A percentile compares a stretch with the other conserved stretches of the same genome.
Evolutionary conservation across 2,888 invertebrate genomes (phyloP).

Genomic region (Listrodromus nycthemerus): DNA sequence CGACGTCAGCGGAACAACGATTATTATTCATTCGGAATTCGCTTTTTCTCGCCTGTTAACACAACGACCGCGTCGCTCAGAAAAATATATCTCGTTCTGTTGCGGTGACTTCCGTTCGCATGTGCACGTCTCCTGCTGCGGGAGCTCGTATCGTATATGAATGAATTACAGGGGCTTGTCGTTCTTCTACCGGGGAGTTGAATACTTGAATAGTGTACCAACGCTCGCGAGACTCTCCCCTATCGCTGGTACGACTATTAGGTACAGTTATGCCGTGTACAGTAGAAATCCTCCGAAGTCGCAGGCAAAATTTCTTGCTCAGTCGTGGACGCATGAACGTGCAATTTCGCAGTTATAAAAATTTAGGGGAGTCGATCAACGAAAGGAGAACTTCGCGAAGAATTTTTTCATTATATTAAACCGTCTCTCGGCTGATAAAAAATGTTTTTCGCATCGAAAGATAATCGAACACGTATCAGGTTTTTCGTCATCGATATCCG

Average conservation of each 20-base stretch:
- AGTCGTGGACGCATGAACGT: neutral
- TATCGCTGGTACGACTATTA: slow-evolving; percentile 17
- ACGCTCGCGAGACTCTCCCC: slow-evolving; percentile 16
- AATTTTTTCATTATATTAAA: too few species aligned
- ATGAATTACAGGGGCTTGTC: slow-evolving; percentile 55
- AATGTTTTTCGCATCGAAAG: too few species aligned
- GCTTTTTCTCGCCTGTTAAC: slow-evolving; percentile 37
- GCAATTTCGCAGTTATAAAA: neutral
- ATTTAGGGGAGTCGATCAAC: neutral
- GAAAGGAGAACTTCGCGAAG: too few species aligned
- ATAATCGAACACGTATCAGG: too few species aligned
- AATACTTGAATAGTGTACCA: slow-evolving; percentile 43
- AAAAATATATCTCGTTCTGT: slow-evolving; percentile 12
- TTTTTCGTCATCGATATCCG: too few species aligned
- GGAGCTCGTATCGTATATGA: slow-evolving; percentile 46
- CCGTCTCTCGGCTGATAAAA: too few species aligned
- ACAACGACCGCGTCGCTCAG: slow-evolving; percentile 6
- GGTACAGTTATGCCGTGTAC: slow-evolving; percentile 1
- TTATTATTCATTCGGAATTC: slow-evolving; percentile 37
- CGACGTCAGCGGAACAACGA: slow-evolving; percentile 33
- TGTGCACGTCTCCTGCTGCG: slow-evolving; percentile 21
- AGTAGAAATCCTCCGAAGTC: neutral
- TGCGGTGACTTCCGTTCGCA: slow-evolving; percentile 10
- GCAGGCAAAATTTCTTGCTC: neutral
- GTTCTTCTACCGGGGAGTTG: slow-evolving; percentile 40